Evolutionary conservation across 2,888 invertebrate genomes (phyloP), one percentile per base, ranked within the genome.

Genomic region (Leuctra nigra): DNA sequence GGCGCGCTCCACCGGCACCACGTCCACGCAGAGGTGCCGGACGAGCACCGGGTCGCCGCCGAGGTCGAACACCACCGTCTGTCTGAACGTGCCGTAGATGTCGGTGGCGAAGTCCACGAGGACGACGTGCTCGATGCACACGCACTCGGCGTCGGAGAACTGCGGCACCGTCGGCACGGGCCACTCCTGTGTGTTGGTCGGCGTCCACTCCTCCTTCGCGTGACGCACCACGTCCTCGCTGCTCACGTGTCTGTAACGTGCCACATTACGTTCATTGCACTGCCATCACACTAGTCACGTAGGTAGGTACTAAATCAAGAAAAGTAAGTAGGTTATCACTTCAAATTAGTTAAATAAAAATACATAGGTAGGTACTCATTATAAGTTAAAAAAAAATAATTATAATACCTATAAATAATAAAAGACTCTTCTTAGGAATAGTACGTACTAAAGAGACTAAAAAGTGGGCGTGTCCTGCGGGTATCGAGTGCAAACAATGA

Each of bases 71-170:
- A 88, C 81, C 1, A 90, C 76, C 1, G 85, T 81, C 69, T 91
- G 89, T 2, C 86, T 78, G 69, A 88, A 90, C 2, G 87, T 87
- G 22, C 84, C 89, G 67, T 84, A 89, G 57, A 87, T 84, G 61
- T 84, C 82, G 0, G 86, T 84, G 54, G 76, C 74, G 68, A 86
- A 86, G 75, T 1, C 81, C 72, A 60, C 73, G 72, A 65, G 79
- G 77, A 48, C 70, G 70, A 13, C 70, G 61, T 50, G 50, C 18
- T 50, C 50, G 13, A 50, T 16, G 14, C 2, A 63, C 58, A 14
- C 66, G 53, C 13, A 11, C 4, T 11, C 22, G 25, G 47, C 58
- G n/a, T n/a, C n/a, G n/a, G n/a, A n/a, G n/a, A n/a, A n/a, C n/a
- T n/a, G n/a, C 22, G 53, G 36, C 11, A 56, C 24, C 50, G 66